Conservation (phyloP, 1,140 invertebrate genomes). For the Phenacoccus solenopsis region DNA sequence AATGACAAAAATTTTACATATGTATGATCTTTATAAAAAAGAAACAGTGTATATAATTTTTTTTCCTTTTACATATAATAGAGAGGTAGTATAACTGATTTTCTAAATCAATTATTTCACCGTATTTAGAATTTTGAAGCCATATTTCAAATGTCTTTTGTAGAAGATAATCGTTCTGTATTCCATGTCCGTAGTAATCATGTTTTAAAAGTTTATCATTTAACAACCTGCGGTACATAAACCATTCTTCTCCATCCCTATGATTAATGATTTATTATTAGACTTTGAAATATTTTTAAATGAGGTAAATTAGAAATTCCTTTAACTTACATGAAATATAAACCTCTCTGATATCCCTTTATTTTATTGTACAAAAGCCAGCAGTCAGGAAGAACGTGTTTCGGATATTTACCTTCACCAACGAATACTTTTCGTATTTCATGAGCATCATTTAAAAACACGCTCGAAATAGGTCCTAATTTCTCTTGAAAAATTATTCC, state of each 20-base stretch:
- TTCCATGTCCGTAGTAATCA: conserved; percentile 27
- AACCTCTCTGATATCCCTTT: conserved; percentile 53
- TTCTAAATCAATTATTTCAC: conserved; percentile 23
- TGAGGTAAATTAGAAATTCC: neutral
- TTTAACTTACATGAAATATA: conserved; percentile 68
- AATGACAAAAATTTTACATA: conserved; percentile 21
- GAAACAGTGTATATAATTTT: neutral
- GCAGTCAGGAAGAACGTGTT: conserved; percentile 64
- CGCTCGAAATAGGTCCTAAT: conserved; percentile 47
- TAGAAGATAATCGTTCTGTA: conserved; percentile 4
- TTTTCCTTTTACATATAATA: conserved; percentile 23
- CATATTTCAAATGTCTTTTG: conserved; percentile 15
- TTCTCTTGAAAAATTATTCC: conserved; percentile 62
- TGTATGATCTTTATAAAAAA: conserved; percentile 11
- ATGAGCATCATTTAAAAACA: conserved; percentile 56
- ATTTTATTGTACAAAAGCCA: conserved; percentile 67
- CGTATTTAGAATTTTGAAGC: neutral
- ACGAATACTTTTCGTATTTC: conserved; percentile 55
- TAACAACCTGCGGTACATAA: conserved; percentile 48
- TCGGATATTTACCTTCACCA: conserved; percentile 62
- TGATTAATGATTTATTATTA: conserved; percentile 14
- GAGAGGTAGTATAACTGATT: conserved; percentile 25
- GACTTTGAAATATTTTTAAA: conserved; percentile 17
- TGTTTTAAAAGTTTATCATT: conserved; percentile 56
- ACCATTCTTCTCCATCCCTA: conserved; percentile 68